phyloP scores from a whole-genome alignment of 23 tunicate species.

The Trididemnum miniatum region DNA sequence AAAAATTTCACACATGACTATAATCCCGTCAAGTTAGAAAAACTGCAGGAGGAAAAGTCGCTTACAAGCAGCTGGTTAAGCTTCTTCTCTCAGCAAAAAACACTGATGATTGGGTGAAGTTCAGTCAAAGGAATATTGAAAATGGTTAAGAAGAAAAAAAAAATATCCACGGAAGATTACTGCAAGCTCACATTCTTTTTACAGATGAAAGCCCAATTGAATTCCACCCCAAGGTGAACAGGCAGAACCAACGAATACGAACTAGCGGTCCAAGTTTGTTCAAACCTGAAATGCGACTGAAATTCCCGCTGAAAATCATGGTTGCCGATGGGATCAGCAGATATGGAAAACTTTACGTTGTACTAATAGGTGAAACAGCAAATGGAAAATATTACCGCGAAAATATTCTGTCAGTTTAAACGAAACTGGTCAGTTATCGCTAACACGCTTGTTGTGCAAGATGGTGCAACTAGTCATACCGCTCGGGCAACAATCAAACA shows the following conservation, averaged over 20 bases:
- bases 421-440: background rate
- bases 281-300: slow-evolving; percentile 4
- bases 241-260: background rate
- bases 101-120: background rate
- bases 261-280: background rate
- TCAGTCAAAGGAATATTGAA: background rate
- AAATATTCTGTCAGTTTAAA: background rate
- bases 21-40: background rate
- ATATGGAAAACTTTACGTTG: background rate
- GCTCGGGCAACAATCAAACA: no score
- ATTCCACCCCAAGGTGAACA: background rate
- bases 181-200: slow-evolving; percentile 18
- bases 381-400: background rate
- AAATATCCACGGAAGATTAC: background rate
- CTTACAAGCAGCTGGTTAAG: slow-evolving; percentile 1
- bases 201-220: background rate
- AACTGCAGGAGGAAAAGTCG: background rate
- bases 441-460: background rate
- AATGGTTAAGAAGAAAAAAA: background rate
- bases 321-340: slow-evolving; percentile 1
- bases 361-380: background rate
- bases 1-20: background rate
- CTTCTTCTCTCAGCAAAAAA: slow-evolving; percentile 7
- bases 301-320: slow-evolving; percentile 2
- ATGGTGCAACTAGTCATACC: slow-evolving; percentile 7